Evolutionary conservation across 2,113 vertebrate genomes (phyloP).

Genomic region (Rostratula benghalensis): DNA sequence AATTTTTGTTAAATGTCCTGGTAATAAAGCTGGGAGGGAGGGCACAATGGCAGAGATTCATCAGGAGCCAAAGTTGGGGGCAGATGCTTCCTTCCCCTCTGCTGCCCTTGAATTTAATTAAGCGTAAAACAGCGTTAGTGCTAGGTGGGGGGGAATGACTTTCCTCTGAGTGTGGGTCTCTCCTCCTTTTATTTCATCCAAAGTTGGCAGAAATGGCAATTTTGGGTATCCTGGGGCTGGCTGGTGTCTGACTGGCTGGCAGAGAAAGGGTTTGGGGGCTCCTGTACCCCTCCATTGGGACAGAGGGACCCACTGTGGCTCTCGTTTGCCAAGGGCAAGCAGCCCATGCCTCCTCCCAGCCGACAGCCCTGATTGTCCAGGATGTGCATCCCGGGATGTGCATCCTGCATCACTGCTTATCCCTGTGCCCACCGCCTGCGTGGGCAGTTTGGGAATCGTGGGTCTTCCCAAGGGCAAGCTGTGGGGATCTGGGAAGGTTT

Average conservation of each 20-base stretch:
- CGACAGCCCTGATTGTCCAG: accelerated
- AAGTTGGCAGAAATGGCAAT: neutral
- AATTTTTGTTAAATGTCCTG: neutral
- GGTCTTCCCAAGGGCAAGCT: accelerated
- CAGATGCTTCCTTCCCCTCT: neutral
- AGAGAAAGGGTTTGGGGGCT: neutral
- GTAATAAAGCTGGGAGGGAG: neutral
- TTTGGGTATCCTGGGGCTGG: neutral
- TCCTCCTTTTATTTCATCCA: neutral
- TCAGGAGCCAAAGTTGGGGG: neutral
- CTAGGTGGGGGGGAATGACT: neutral
- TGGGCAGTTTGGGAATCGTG: accelerated
- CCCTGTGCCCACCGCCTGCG: neutral
- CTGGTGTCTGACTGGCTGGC: neutral
- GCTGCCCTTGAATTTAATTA: neutral
- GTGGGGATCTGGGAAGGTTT: accelerated
- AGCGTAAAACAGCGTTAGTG: neutral
- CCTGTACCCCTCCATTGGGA: accelerated
- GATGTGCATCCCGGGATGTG: accelerated
- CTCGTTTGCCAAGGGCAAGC: accelerated
- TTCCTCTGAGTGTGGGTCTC: accelerated
- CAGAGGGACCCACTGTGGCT: accelerated
- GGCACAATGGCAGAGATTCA: neutral
- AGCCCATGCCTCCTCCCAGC: neutral
- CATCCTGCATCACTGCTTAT: accelerated